phyloP scores from a whole-genome alignment of 2,797 vertebrate genomes.

The Margarornis squamiger region DNA sequence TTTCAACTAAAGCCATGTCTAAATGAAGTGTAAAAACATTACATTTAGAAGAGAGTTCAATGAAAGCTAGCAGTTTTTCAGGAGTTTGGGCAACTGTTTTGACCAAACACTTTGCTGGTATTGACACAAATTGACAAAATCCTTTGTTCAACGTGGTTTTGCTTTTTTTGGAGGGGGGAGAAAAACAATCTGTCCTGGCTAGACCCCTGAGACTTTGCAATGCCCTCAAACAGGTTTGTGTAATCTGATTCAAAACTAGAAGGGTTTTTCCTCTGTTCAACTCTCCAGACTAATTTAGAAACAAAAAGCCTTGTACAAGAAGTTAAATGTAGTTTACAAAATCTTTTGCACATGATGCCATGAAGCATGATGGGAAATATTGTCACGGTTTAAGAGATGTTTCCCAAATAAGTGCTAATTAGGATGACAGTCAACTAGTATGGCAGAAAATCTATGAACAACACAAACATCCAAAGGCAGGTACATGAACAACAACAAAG shows the following conservation, averaged over 20 bases:
- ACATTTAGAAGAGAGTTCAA: neutral
- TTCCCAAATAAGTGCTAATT: slow-evolving; percentile 50
- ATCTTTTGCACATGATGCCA: slow-evolving; percentile 56
- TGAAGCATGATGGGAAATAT: slow-evolving; percentile 77
- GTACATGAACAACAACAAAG: slow-evolving; percentile 67
- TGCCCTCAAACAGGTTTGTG: neutral
- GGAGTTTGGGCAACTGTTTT: neutral
- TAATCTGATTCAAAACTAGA: neutral
- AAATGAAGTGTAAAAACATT: neutral
- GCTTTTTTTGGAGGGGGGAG: neutral
- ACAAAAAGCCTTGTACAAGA: neutral
- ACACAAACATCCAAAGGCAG: slow-evolving; percentile 65
- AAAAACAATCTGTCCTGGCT: neutral
- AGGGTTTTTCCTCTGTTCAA: neutral
- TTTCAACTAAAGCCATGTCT: neutral
- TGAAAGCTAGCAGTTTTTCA: neutral
- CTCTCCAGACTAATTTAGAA: neutral
- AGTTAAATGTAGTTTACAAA: neutral
- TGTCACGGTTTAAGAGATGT: slow-evolving; percentile 69
- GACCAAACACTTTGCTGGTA: neutral
- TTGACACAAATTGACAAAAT: neutral
- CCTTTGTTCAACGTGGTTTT: neutral
- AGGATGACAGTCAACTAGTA: slow-evolving; percentile 28
- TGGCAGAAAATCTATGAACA: slow-evolving; percentile 53
- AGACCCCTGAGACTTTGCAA: neutral